phyloP scores from a whole-genome alignment of 1,140 invertebrate genomes.

The Drosophila auraria region DNA sequence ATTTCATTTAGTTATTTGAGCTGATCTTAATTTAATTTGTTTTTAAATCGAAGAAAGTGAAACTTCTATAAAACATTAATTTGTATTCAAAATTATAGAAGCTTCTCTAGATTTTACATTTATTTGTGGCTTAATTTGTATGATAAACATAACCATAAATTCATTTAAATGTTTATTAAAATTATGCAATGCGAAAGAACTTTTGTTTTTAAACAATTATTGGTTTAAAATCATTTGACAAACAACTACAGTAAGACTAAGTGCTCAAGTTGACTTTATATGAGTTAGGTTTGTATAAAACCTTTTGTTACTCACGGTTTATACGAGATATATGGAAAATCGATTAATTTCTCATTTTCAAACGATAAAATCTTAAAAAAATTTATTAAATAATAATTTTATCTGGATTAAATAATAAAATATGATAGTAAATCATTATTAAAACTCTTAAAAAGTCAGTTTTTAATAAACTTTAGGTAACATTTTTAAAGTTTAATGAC shows the following conservation, averaged over 20 bases:
- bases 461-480: background rate
- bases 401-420: background rate
- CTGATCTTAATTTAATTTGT: background rate
- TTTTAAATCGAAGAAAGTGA: background rate
- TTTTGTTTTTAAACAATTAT: background rate
- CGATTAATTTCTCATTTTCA: background rate
- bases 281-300: too few species aligned
- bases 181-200: background rate
- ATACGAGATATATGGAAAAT: background rate
- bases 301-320: too few species aligned
- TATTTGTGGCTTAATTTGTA: too few species aligned
- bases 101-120: too few species aligned
- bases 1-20: background rate
- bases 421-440: too few species aligned
- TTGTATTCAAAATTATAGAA: too few species aligned
- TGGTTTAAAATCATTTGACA: background rate
- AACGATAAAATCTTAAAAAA: background rate
- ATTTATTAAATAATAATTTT: background rate
- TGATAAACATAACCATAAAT: background rate
- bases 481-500: background rate
- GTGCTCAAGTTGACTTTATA: too few species aligned
- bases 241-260: background rate
- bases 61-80: background rate
- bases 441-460: background rate
- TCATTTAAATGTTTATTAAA: background rate